Evolutionary conservation across 1,140 invertebrate species (phyloP), one percentile per base, ranked within the genome.

Genomic region (Hirudo medicinalis): DNA sequence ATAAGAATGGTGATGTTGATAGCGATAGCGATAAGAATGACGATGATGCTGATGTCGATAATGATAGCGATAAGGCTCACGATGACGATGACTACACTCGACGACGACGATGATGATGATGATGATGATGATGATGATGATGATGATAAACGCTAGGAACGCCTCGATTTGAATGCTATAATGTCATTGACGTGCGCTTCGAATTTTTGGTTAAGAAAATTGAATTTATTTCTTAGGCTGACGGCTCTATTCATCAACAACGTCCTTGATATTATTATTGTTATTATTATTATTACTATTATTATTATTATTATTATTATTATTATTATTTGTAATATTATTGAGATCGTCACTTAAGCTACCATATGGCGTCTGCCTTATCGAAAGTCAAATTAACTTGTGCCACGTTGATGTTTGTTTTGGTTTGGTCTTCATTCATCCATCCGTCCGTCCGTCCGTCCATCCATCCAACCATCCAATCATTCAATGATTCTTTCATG

Each of bases 291-390:
- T n/a, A 57, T 57, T 57, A n/a, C 9, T n/a, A 57, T 57, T 20
- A 57, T 57, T 20, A 57, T n/a, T n/a, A 25, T 57, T n/a, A 57
- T n/a, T 57, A 57, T 25, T 57, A 57, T 25, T 57, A 57, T 57
- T 57, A 57, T 25, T 57, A 57, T 3, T 57, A 57, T 2, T 57
- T 57, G 20, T 57, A 9, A 2, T 57, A 25, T 57, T 57, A 57
- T 25, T 57, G 54, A n/a, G 20, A 25, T 57, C 2, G 9, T 57
- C 25, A 57, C 25, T 57, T n/a, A 2, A 57, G 25, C 9, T 25
- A 57, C 2, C 25, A 5, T n/a, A n/a, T 57, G 54, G 20, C 25
- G 25, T 57, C 54, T n/a, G 20, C 25, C 9, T 57, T n/a, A 57
- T 20, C 20, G 20, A 25, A 25, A n/a, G 54, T 57, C 25, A 57